These are phyloP conservation scores for Microtus californicus DNA, from an alignment of 2,797 vertebrate species.

Conservation along the genomic window DNA sequence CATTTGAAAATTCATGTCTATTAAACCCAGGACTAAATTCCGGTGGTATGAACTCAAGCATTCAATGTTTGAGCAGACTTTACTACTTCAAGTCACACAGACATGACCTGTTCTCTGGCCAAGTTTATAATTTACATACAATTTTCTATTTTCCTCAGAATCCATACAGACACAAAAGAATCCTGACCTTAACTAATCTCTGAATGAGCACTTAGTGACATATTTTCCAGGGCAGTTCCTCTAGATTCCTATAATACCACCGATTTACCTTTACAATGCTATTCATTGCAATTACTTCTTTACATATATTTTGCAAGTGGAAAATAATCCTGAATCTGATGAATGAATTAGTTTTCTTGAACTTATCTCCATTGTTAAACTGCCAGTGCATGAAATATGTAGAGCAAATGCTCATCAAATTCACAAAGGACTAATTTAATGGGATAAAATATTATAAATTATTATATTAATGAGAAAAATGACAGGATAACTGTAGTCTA, in stretches of 20 bases:
- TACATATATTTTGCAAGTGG: neutral
- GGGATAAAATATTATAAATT: neutral
- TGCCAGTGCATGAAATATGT: neutral
- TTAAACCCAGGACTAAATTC: neutral
- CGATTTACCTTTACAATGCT: neutral
- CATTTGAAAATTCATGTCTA: neutral
- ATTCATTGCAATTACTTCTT: neutral
- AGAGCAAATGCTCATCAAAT: constrained; percentile 6
- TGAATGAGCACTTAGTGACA: neutral
- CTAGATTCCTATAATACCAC: neutral
- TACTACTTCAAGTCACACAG: neutral
- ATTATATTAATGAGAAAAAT: neutral
- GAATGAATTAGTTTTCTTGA: neutral
- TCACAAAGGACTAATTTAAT: constrained; percentile 41
- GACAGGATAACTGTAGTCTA: constrained; percentile 31
- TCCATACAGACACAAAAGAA: neutral
- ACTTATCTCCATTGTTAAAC: constrained; percentile 5
- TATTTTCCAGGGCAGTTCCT: neutral
- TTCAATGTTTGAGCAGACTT: neutral
- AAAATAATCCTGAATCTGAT: neutral
- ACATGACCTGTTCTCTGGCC: neutral
- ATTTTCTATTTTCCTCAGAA: neutral
- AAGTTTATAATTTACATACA: neutral
- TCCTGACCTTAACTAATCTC: neutral
- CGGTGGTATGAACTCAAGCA: neutral